These are phyloP conservation scores for Mormyrus lacerda DNA, from an alignment of 2,113 vertebrate species.

Conservation along the genomic window DNA sequence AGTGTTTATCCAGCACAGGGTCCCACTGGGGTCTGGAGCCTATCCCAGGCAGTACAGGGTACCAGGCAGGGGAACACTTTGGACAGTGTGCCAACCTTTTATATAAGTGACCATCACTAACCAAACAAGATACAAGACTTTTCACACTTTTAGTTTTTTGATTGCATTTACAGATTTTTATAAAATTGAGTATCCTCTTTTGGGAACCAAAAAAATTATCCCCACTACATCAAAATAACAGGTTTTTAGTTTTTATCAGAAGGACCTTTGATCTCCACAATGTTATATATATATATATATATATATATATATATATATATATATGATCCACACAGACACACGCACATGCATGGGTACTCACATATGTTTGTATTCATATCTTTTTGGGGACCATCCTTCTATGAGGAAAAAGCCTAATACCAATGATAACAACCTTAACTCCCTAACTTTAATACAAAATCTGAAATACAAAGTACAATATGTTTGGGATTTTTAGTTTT, in stretches of 20 bases:
- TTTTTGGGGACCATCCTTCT: too few relatives aligned
- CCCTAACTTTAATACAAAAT: too few relatives aligned
- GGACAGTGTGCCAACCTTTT: not conserved
- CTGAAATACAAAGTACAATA: too few relatives aligned
- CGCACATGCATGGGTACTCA: not conserved
- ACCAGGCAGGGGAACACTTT: not conserved
- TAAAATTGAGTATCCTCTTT: not conserved
- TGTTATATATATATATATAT: not conserved
- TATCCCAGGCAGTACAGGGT: not conserved
- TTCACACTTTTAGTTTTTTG: not conserved
- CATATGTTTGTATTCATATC: too few relatives aligned
- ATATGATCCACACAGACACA: not conserved
- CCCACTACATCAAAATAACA: not conserved
- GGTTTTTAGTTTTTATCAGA: not conserved
- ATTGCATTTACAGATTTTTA: not conserved
- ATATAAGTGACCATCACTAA: not conserved
- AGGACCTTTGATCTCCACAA: not conserved
- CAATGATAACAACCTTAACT: too few relatives aligned
- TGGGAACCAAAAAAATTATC: not conserved
- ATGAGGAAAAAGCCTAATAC: too few relatives aligned
- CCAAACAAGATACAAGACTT: not conserved
- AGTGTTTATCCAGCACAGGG: not conserved
- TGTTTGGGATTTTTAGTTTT: too few relatives aligned
- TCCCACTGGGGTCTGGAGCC: not conserved
- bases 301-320: not conserved